Percentiles rank a stretch among this genome's conserved stretches.
Conservation (phyloP, 2,113 vertebrate genomes). For the Panthera tigris region DNA sequence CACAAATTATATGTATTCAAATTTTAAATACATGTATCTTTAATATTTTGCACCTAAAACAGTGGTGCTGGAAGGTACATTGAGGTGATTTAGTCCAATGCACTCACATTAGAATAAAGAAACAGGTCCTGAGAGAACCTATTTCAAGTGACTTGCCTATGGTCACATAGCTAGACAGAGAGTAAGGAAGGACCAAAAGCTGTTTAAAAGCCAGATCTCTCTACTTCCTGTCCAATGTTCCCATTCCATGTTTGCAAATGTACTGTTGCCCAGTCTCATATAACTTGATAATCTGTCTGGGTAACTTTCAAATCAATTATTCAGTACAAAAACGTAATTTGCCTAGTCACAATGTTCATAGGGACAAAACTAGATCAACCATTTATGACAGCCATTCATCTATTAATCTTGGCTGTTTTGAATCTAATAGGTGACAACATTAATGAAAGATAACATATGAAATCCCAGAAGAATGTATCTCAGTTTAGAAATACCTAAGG, state of each 20-base stretch:
- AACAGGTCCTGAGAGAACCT: neutral
- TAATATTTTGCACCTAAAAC: constrained; percentile 32
- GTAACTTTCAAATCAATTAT: constrained; percentile 24
- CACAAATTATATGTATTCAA: neutral
- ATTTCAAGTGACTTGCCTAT: neutral
- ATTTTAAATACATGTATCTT: neutral
- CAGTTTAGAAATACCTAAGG: constrained; percentile 10
- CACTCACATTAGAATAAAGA: constrained; percentile 42
- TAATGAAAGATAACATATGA: neutral
- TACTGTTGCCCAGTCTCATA: neutral
- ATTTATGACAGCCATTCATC: neutral
- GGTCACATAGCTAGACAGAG: neutral
- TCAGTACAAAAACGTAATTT: constrained; percentile 6
- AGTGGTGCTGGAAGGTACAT: neutral
- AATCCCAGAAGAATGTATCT: constrained; percentile 14
- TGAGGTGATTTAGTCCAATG: neutral
- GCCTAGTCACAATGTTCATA: neutral
- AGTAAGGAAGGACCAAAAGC: neutral
- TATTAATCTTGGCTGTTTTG: constrained; percentile 11
- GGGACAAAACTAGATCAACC: neutral
- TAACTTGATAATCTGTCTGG: constrained; percentile 8
- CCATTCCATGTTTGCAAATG: neutral
- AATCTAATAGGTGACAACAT: neutral
- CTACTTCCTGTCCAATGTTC: neutral
- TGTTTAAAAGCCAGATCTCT: neutral